Percentiles rank a stretch among this genome's conserved stretches.
phyloP scores from a whole-genome alignment of 2,888 invertebrate species.

The Lasioglossum villosulum region DNA sequence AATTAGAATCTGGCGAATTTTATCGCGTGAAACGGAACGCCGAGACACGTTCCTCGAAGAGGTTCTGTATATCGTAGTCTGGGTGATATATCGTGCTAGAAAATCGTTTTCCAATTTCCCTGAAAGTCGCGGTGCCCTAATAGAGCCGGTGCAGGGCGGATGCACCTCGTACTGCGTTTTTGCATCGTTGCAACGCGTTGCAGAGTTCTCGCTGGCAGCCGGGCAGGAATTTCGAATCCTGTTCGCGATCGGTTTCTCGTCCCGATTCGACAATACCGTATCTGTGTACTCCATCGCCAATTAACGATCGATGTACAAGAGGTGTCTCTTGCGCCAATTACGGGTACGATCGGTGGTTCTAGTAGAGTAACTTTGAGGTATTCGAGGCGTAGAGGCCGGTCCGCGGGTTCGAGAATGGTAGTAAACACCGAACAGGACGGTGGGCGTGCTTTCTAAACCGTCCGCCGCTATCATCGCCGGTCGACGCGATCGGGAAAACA shows the following conservation, averaged over 20 bases:
- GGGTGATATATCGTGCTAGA: not conserved
- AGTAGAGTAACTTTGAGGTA: constrained; percentile 39
- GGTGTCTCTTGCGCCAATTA: constrained; percentile 31
- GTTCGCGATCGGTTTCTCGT: constrained; percentile 12
- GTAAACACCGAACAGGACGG: constrained; percentile 32
- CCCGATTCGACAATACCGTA: constrained; percentile 8
- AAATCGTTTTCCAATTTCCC: not conserved
- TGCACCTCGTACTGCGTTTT: not conserved
- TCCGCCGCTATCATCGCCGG: constrained; percentile 16
- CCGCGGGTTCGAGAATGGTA: constrained; percentile 33
- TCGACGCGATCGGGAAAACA: constrained; percentile 20
- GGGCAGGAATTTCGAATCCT: constrained; percentile 1
- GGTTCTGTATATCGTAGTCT: not conserved
- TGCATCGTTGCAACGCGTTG: not conserved
- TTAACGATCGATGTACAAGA: constrained; percentile 21
- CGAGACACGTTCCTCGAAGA: not conserved
- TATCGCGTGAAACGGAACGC: not conserved
- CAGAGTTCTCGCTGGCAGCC: not conserved
- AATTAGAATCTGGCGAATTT: not conserved
- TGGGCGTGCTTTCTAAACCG: constrained; percentile 40
- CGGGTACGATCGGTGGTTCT: constrained; percentile 22
- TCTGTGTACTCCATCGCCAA: not conserved
- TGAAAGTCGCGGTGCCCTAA: not conserved
- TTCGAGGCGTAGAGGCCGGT: constrained; percentile 7
- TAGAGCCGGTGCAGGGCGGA: not conserved